phyloP scores from a whole-genome alignment of 30 jellyfish, hydroid and myxozoan species.

The Rhopilema esculentum region DNA sequence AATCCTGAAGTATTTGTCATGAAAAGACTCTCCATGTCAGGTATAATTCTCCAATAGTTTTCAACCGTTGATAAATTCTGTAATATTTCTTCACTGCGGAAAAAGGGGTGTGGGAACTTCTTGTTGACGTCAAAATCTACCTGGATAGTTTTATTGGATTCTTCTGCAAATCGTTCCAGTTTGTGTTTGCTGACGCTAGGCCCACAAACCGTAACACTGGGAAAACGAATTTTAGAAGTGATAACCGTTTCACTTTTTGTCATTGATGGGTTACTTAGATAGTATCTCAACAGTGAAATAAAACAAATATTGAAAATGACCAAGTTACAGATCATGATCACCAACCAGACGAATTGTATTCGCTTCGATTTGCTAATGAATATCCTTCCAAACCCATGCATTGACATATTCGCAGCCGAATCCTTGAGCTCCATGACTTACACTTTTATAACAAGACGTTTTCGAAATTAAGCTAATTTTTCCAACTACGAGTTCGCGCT shows the following conservation, averaged over 20 bases:
- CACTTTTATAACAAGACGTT: not conserved
- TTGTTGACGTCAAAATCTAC: not conserved
- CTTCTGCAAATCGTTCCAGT: not conserved
- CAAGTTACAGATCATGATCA: conserved; percentile 1
- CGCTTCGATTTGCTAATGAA: conserved; percentile 18
- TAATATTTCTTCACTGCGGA: not conserved
- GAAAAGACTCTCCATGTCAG: conserved; percentile 15
- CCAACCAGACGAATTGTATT: conserved; percentile 21
- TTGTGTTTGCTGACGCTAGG: not conserved
- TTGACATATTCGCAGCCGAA: conserved; percentile 34
- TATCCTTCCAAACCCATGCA: conserved; percentile 70
- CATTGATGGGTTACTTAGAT: not conserved
- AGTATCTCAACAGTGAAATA: not conserved
- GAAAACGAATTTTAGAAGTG: conserved; percentile 5
- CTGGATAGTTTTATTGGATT: not conserved
- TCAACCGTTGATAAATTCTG: conserved; percentile 3
- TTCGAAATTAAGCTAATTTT: not conserved
- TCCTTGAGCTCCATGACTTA: conserved; percentile 30
- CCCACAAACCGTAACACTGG: conserved; percentile 33
- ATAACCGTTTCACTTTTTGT: conserved; percentile 1
- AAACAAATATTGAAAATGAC: not conserved
- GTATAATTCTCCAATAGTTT: not conserved
- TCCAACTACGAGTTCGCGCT: too few relatives aligned
- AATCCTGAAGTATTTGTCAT: not conserved
- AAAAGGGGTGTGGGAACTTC: not conserved